These are phyloP conservation scores for Rousettus leschenaultii DNA, from an alignment of 2,113 vertebrate genomes.

Conservation along the genomic window DNA sequence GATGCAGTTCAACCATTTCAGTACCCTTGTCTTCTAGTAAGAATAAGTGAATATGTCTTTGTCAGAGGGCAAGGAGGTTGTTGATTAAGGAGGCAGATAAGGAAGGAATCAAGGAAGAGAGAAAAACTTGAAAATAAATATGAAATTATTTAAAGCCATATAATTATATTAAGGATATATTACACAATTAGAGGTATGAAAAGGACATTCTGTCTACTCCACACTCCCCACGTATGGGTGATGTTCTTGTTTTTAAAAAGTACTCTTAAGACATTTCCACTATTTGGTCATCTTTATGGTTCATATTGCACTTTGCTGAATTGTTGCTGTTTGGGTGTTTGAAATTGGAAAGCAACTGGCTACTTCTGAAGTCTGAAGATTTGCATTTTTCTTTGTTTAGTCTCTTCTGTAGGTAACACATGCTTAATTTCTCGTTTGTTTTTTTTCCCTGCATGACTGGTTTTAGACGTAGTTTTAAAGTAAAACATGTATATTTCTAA, in stretches of 20 bases:
- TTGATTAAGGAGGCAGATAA: background rate
- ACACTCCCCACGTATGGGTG: background rate
- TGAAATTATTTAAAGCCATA: background rate
- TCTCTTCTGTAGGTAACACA: background rate
- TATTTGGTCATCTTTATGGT: background rate
- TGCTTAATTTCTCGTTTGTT: background rate
- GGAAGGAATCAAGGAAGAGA: background rate
- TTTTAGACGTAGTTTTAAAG: constrained; percentile 33
- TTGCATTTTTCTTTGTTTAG: background rate
- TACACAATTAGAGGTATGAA: background rate
- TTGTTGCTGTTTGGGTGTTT: background rate
- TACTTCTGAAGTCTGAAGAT: background rate
- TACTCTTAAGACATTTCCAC: background rate
- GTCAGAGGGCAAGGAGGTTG: background rate
- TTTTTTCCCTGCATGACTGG: background rate
- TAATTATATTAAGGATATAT: background rate
- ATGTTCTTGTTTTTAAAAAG: background rate
- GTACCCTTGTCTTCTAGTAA: background rate
- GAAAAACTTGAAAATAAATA: background rate
- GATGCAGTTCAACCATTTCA: background rate
- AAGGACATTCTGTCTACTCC: background rate
- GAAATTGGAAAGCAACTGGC: background rate
- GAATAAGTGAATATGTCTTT: background rate
- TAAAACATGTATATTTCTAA: background rate
- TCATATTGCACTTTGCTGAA: background rate